Conservation (phyloP, 2,888 invertebrate genomes). For the Yponomeuta malinellus region DNA sequence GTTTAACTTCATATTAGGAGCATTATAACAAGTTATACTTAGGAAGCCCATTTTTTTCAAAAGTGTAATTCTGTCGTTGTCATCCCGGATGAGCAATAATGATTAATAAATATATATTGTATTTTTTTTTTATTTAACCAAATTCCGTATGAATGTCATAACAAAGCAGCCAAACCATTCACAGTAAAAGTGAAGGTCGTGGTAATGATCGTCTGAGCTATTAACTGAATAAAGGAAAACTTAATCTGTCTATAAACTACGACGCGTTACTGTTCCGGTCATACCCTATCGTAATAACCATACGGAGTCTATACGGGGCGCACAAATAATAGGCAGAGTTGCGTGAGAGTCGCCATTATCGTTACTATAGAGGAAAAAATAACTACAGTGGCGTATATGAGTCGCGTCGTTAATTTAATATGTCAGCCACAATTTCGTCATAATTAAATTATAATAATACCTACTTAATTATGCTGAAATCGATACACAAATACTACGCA, state of each 20-base stretch:
- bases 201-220: not conserved
- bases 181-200: not conserved
- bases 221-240: not conserved
- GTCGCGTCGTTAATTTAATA: not conserved
- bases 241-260: not conserved
- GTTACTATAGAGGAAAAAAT: constrained; percentile 2
- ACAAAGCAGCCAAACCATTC: too few species aligned
- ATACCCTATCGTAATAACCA: not conserved
- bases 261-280: not conserved
- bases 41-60: too few species aligned
- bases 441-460: not conserved
- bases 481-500: not conserved
- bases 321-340: constrained; percentile 1
- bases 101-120: too few species aligned
- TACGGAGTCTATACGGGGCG: not conserved
- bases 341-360: constrained; percentile 10
- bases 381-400: not conserved
- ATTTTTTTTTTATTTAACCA: too few species aligned
- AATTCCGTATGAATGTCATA: too few species aligned
- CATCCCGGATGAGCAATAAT: too few species aligned
- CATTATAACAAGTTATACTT: too few species aligned
- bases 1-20: too few species aligned
- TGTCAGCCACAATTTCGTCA: not conserved
- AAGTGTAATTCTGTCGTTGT: too few species aligned
- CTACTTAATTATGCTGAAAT: not conserved